These are phyloP conservation scores for Monomorium pharaonis DNA, from an alignment of 1,140 invertebrate genomes.

Conservation along the genomic window DNA sequence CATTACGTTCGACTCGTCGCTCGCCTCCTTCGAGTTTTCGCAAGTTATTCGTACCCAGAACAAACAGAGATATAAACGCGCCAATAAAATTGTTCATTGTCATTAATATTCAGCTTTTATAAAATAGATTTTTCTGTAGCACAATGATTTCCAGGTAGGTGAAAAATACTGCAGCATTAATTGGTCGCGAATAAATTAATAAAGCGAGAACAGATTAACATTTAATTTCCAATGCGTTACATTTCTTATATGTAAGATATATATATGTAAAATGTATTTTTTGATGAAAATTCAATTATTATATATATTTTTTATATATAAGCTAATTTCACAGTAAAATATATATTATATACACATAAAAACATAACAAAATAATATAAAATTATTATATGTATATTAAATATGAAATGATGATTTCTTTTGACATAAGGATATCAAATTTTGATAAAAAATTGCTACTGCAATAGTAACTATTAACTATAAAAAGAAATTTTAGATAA, in stretches of 20 bases:
- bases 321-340: background rate
- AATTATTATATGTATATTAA: no score
- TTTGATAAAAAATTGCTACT: no score
- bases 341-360: background rate
- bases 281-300: background rate
- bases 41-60: background rate
- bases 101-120: background rate
- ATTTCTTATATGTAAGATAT: background rate
- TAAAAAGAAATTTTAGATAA: no score
- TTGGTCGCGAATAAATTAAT: background rate
- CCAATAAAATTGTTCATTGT: background rate
- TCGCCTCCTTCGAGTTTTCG: background rate
- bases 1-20: background rate
- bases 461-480: no score
- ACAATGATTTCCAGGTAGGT: background rate
- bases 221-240: background rate
- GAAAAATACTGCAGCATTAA: background rate
- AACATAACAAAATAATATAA: background rate
- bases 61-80: background rate
- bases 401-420: background rate
- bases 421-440: background rate
- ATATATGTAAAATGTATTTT: background rate
- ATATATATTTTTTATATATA: background rate
- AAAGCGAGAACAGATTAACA: background rate
- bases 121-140: background rate